A percentile compares a stretch with the other conserved stretches of the same genome.
Conservation (phyloP, 2,113 vertebrate genomes). For the Nerophis ophidion region DNA sequence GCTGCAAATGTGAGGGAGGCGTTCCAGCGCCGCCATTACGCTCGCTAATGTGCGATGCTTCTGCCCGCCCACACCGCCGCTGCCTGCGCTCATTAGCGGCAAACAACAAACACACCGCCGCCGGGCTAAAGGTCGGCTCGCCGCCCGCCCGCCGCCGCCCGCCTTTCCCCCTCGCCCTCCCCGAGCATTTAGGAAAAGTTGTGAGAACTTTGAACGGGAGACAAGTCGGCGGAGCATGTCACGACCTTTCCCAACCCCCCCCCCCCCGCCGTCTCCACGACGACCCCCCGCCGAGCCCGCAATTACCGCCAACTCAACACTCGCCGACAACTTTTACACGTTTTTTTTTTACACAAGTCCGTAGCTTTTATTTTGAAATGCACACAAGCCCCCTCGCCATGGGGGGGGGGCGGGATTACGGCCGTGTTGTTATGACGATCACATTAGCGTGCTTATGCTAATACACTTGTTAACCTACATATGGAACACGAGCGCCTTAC, state of each 20-base stretch:
- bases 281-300: background rate
- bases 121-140: conserved; percentile 22
- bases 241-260: too few relatives aligned
- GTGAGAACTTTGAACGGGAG: too few relatives aligned
- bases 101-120: conserved; percentile 5
- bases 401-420: background rate
- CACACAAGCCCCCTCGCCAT: too few relatives aligned
- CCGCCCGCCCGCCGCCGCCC: background rate
- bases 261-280: background rate
- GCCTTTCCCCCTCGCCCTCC: too few relatives aligned
- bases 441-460: conserved; percentile 46
- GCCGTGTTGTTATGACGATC: conserved; percentile 8
- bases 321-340: background rate
- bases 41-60: conserved; percentile 37
- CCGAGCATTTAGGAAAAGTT: too few relatives aligned
- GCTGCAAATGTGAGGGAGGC: conserved; percentile 47
- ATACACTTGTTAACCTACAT: conserved; percentile 58
- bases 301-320: background rate
- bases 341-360: too few relatives aligned
- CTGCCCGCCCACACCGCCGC: conserved; percentile 26
- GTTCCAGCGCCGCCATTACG: conserved; percentile 55
- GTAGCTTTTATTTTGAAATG: background rate
- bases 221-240: too few relatives aligned
- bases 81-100: conserved; percentile 46
- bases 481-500: conserved; percentile 28